These are phyloP conservation scores for Sphaeridia pumilis DNA, from an alignment of 2,888 invertebrate genomes.

Conservation along the genomic window DNA sequence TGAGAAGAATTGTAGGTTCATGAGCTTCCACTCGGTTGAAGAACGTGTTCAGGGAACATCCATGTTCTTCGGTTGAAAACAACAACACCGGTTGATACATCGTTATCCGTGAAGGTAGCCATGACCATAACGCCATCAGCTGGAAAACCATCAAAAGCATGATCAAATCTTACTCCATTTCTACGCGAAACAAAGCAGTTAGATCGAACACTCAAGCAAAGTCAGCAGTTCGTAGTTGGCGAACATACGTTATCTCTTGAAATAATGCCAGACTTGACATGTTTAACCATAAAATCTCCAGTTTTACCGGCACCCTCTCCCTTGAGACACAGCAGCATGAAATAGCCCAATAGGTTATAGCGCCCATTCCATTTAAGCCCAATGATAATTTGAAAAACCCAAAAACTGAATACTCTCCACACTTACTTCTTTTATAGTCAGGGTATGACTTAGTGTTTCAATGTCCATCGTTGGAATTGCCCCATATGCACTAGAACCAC, in stretches of 20 bases:
- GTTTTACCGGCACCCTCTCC: slow-evolving; percentile 79
- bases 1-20: slow-evolving; percentile 86
- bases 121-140: slow-evolving; percentile 90
- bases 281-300: slow-evolving; percentile 82
- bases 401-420: too few relatives aligned
- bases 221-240: background rate
- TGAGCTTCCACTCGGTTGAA: slow-evolving; percentile 82
- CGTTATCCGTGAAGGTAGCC: slow-evolving; percentile 88
- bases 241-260: slow-evolving; percentile 78
- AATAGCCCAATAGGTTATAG: too few relatives aligned
- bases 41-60: slow-evolving; percentile 89
- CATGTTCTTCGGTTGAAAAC: slow-evolving; percentile 94
- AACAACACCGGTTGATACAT: slow-evolving; percentile 89
- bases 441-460: slow-evolving; percentile 87
- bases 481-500: background rate
- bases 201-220: too few relatives aligned
- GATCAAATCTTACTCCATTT: too few relatives aligned
- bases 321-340: slow-evolving; percentile 46
- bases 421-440: slow-evolving; percentile 80
- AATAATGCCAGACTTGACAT: slow-evolving; percentile 75
- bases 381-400: too few relatives aligned
- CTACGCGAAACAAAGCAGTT: too few relatives aligned
- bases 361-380: too few relatives aligned
- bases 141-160: slow-evolving; percentile 47
- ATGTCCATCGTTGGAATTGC: slow-evolving; percentile 55